These are phyloP conservation scores for Geopemphigus sp. DNA, from an alignment of 1,140 invertebrate species.

Conservation along the genomic window DNA sequence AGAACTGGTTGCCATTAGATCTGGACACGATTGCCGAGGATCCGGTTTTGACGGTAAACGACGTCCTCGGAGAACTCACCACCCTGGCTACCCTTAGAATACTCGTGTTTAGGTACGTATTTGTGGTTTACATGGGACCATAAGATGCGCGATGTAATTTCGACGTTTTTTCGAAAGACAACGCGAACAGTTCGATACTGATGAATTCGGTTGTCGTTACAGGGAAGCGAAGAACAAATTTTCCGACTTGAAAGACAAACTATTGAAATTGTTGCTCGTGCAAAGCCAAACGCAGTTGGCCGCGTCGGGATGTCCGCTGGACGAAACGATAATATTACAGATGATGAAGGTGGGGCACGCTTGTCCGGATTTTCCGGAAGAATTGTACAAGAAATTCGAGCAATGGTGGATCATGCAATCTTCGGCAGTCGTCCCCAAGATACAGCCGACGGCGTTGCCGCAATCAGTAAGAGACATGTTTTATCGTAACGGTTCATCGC, in stretches of 20 bases:
- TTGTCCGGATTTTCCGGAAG: slow-evolving; percentile 67
- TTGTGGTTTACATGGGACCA: not conserved
- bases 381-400: slow-evolving; percentile 73
- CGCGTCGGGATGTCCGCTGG: slow-evolving; percentile 85
- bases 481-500: slow-evolving; percentile 41
- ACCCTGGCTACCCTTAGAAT: slow-evolving; percentile 87
- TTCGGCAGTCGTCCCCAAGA: slow-evolving; percentile 59
- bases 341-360: slow-evolving; percentile 43
- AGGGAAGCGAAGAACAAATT: slow-evolving; percentile 69
- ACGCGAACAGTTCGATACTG: too few species aligned
- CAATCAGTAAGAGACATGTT: slow-evolving; percentile 51
- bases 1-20: slow-evolving; percentile 89
- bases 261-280: slow-evolving; percentile 79
- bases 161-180: too few species aligned
- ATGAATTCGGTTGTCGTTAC: slow-evolving; percentile 49
- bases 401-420: slow-evolving; percentile 69
- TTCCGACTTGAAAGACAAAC: slow-evolving; percentile 88
- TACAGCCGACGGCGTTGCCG: slow-evolving; percentile 56
- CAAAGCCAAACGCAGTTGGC: slow-evolving; percentile 83
- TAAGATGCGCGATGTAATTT: not conserved
- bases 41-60: slow-evolving; percentile 79
- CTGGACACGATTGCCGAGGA: slow-evolving; percentile 88
- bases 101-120: slow-evolving; percentile 71
- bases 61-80: slow-evolving; percentile 88
- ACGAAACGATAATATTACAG: slow-evolving; percentile 70